Conservation (phyloP, 2,797 vertebrate species). For the Chaetodon trifasciatus region DNA sequence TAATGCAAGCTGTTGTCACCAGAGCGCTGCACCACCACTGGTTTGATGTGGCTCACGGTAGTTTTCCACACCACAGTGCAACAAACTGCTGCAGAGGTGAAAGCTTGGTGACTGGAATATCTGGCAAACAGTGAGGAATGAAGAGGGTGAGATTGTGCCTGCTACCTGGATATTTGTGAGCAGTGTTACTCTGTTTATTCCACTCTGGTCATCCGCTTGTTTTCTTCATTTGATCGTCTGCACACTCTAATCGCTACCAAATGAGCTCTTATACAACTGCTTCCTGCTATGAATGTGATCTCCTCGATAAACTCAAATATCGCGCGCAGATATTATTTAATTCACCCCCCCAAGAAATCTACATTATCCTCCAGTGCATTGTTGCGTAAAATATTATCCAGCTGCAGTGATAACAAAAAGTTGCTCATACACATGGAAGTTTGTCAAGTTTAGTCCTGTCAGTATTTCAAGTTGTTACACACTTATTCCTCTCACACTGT, state of each 20-base stretch:
- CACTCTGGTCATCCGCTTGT: neutral
- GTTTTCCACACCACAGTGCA: constrained; percentile 9
- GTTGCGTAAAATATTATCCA: constrained; percentile 6
- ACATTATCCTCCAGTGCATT: neutral
- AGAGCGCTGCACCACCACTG: neutral
- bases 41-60: constrained; percentile 11
- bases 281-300: constrained; percentile 16
- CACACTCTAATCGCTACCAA: neutral
- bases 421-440: constrained; percentile 13
- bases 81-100: constrained; percentile 24
- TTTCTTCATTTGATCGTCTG: neutral
- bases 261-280: neutral
- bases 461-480: constrained; percentile 53
- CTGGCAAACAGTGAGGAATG: constrained; percentile 6
- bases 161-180: constrained; percentile 3
- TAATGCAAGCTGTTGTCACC: neutral
- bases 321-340: neutral
- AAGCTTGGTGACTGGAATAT: constrained; percentile 7
- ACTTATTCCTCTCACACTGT: constrained; percentile 13
- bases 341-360: constrained; percentile 1
- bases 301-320: neutral
- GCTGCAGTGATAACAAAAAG: constrained; percentile 8
- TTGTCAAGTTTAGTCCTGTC: constrained; percentile 24
- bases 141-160: neutral
- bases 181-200: constrained; percentile 22